phyloP scores from a whole-genome alignment of 2,888 invertebrate species.

The Elysia crispata region DNA sequence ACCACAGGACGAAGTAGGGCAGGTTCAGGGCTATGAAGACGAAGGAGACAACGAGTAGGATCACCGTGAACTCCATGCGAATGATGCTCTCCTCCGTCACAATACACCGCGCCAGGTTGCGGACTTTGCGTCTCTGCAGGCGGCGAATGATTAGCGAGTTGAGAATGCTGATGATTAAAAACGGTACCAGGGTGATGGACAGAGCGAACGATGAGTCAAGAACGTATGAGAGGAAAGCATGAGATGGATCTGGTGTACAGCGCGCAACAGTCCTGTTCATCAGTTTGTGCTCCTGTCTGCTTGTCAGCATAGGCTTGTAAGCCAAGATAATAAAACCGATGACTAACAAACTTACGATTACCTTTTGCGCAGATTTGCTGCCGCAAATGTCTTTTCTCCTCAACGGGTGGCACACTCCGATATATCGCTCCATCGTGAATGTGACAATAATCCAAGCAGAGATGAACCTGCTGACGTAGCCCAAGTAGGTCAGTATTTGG shows the following conservation, averaged over 20 bases:
- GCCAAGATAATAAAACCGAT: slow-evolving; percentile 59
- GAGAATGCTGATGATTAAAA: slow-evolving; percentile 65
- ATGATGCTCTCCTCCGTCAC: slow-evolving; percentile 68
- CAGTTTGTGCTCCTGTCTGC: slow-evolving; percentile 53
- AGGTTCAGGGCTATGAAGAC: slow-evolving; percentile 72
- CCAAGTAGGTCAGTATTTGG: slow-evolving; percentile 82
- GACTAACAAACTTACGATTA: slow-evolving; percentile 60
- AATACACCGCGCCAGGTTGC: slow-evolving; percentile 47
- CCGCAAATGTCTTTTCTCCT: slow-evolving; percentile 63
- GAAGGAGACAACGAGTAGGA: slow-evolving; percentile 71
- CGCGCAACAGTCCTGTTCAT: slow-evolving; percentile 44
- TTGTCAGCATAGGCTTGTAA: slow-evolving; percentile 71
- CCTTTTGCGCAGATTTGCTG: slow-evolving; percentile 43
- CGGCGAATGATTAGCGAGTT: slow-evolving; percentile 65
- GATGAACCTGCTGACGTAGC: slow-evolving; percentile 75
- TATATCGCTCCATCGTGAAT: slow-evolving; percentile 73
- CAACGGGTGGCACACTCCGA: slow-evolving; percentile 74
- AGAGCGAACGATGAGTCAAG: slow-evolving; percentile 68
- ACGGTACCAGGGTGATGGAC: slow-evolving; percentile 66
- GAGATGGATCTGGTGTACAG: slow-evolving; percentile 58
- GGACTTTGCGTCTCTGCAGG: slow-evolving; percentile 55
- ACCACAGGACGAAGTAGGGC: slow-evolving; percentile 73
- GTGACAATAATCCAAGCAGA: slow-evolving; percentile 74
- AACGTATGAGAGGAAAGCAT: slow-evolving; percentile 59
- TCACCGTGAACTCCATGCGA: slow-evolving; percentile 71